These are phyloP conservation scores for Protobothrops flavoviridis DNA, from an alignment of 2,113 vertebrate genomes.

Conservation along the genomic window DNA sequence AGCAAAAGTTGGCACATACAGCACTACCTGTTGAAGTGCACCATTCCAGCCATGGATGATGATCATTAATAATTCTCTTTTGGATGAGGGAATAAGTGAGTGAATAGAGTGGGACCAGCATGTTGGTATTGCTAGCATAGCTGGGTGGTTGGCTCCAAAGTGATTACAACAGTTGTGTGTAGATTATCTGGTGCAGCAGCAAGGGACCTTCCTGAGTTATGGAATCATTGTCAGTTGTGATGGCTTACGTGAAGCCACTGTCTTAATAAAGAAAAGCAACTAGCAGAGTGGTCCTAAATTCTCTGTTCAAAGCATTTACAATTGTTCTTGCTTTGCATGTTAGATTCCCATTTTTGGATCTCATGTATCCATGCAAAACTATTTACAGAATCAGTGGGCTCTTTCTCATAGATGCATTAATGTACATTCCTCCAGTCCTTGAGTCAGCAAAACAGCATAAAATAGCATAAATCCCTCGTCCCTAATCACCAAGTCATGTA, in stretches of 20 bases:
- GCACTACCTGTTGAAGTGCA: not conserved
- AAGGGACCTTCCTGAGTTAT: not conserved
- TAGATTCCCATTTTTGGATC: not conserved
- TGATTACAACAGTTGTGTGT: not conserved
- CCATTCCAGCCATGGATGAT: not conserved
- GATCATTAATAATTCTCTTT: not conserved
- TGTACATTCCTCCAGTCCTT: not conserved
- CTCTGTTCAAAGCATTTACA: not conserved
- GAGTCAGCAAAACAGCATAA: not conserved
- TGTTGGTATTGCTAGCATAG: not conserved
- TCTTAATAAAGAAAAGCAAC: not conserved
- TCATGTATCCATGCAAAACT: not conserved
- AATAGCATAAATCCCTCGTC: not conserved
- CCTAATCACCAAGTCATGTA: not conserved
- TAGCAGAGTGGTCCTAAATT: not conserved
- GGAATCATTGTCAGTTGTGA: not conserved
- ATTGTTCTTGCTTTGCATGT: not conserved
- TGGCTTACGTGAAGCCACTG: not conserved
- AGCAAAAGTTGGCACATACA: not conserved
- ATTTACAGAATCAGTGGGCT: not conserved
- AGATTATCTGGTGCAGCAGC: not conserved
- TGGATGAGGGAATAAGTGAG: not conserved
- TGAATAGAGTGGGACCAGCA: not conserved
- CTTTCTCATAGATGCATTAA: not conserved
- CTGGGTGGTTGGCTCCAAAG: not conserved